Conservation (phyloP, 2,113 vertebrate genomes). For the Dicentrarchus labrax region DNA sequence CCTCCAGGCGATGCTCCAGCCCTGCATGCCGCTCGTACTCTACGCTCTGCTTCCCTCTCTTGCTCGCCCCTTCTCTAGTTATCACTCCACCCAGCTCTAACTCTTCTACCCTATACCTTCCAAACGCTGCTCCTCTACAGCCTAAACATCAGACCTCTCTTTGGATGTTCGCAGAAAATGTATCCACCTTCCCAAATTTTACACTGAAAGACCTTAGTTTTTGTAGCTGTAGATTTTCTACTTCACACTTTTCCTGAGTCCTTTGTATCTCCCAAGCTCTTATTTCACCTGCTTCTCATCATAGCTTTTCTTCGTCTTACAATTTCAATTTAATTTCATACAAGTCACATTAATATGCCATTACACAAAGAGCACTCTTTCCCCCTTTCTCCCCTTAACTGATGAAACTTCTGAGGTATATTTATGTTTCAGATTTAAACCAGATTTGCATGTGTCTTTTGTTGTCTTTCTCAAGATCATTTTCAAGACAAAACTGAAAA, state of each 20-base stretch:
- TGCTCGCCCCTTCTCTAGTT: slow-evolving; percentile 59
- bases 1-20: slow-evolving; percentile 77
- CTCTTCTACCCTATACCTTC: slow-evolving; percentile 47
- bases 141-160: slow-evolving; percentile 18
- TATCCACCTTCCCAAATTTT: neutral
- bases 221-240: neutral
- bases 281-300: neutral
- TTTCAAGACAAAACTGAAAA: neutral
- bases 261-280: neutral
- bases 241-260: neutral
- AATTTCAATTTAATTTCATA: neutral
- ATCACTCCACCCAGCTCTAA: slow-evolving; percentile 37
- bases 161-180: neutral
- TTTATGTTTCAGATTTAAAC: neutral
- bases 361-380: neutral
- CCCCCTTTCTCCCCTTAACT: neutral
- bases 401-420: neutral
- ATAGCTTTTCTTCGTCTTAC: neutral
- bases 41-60: slow-evolving; percentile 66
- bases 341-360: neutral
- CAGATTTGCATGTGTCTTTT: neutral
- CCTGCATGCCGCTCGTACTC: slow-evolving; percentile 59
- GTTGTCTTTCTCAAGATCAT: neutral
- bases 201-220: neutral
- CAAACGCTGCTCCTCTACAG: slow-evolving; percentile 37